These are phyloP conservation scores for Xenopus laevis DNA, from an alignment of 2,113 vertebrate genomes.

Conservation along the genomic window DNA sequence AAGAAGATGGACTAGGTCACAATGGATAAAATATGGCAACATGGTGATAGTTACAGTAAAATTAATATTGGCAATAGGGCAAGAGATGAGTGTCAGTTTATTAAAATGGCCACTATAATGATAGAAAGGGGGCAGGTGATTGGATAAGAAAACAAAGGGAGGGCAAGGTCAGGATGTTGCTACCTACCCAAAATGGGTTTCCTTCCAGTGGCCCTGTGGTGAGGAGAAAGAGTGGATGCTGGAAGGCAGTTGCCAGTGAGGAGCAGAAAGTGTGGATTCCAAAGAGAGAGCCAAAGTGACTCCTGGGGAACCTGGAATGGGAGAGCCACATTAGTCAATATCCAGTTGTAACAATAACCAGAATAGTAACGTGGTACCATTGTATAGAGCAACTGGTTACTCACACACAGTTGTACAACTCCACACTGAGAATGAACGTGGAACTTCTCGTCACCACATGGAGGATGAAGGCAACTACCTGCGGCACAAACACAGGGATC, in stretches of 20 bases:
- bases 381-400: neutral
- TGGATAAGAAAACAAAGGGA: too few relatives aligned
- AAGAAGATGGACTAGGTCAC: neutral
- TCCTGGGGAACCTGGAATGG: neutral
- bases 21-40: too few relatives aligned
- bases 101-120: too few relatives aligned
- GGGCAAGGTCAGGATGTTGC: too few relatives aligned
- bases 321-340: neutral
- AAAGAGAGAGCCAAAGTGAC: slow-evolving; percentile 18
- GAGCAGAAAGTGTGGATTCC: slow-evolving; percentile 13
- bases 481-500: too few relatives aligned
- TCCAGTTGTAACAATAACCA: too few relatives aligned
- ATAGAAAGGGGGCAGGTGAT: too few relatives aligned
- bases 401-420: slow-evolving; percentile 16
- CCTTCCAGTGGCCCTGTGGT: neutral
- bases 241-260: neutral
- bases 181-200: slow-evolving; percentile 21
- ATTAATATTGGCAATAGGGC: too few relatives aligned
- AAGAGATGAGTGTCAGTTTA: too few relatives aligned
- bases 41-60: too few relatives aligned
- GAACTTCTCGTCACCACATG: slow-evolving; percentile 18
- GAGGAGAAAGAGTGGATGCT: slow-evolving; percentile 23
- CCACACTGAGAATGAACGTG: slow-evolving; percentile 2
- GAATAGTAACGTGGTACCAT: too few relatives aligned
- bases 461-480: slow-evolving; percentile 3